Percentiles rank a stretch among this genome's conserved stretches.
Conservation (phyloP, 2,113 vertebrate genomes). For the Phalacrocorax aristotelis region DNA sequence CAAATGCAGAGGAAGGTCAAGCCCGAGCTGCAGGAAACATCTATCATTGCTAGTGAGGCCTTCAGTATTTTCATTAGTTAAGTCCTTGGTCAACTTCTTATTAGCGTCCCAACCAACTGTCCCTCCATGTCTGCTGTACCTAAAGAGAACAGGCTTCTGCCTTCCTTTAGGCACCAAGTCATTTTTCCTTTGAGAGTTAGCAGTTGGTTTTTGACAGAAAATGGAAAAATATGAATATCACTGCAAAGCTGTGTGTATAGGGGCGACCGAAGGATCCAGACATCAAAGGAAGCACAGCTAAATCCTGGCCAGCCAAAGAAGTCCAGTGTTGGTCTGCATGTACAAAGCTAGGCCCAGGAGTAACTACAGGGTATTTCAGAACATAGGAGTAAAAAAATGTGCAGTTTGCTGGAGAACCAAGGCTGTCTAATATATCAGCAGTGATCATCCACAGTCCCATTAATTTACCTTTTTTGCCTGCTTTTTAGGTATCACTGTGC, state of each 20-base stretch:
- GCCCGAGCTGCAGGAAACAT: background rate
- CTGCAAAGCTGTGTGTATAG: background rate
- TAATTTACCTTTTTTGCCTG: background rate
- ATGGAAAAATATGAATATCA: background rate
- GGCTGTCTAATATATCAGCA: background rate
- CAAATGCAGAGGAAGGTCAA: background rate
- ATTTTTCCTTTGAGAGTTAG: background rate
- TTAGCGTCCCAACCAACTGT: background rate
- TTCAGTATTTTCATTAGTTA: background rate
- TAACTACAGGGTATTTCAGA: background rate
- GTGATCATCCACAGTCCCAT: background rate
- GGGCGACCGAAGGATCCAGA: background rate
- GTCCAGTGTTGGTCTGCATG: background rate
- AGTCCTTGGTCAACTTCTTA: background rate
- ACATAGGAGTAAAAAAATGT: background rate
- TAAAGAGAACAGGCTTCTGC: background rate
- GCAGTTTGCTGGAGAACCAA: background rate
- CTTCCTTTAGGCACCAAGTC: background rate
- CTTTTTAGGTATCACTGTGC: background rate
- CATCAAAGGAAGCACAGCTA: background rate
- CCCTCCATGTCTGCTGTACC: background rate
- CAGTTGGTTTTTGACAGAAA: background rate
- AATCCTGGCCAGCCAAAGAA: background rate
- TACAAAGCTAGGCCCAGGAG: background rate
- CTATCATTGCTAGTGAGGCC: background rate